These are phyloP conservation scores for Leucania comma DNA, from an alignment of 2,888 invertebrate genomes.

Conservation along the genomic window DNA sequence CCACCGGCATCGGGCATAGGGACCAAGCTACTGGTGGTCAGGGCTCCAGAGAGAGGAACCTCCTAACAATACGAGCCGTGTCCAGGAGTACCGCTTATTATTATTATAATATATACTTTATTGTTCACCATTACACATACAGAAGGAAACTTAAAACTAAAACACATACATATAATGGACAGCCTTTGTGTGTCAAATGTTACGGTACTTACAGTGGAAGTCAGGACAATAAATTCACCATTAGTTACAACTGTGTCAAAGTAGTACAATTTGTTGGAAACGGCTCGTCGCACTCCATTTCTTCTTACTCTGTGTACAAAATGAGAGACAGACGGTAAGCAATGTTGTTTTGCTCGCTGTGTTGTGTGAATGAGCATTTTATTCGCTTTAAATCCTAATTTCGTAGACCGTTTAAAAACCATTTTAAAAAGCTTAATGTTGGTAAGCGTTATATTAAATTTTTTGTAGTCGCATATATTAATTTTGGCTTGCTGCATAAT, in stretches of 20 bases:
- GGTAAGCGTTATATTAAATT: constrained; percentile 38
- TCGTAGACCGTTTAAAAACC: constrained; percentile 27
- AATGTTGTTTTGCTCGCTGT: constrained; percentile 7
- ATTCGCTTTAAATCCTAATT: constrained; percentile 28
- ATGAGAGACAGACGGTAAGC: not conserved
- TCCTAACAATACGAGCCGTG: too few species aligned
- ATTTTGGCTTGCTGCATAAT: constrained; percentile 43
- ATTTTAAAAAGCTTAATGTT: constrained; percentile 19
- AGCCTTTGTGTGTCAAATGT: too few species aligned
- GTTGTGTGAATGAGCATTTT: constrained; percentile 14
- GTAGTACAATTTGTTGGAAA: not conserved
- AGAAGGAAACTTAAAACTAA: too few species aligned
- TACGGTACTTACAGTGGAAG: too few species aligned
- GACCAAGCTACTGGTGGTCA: too few species aligned
- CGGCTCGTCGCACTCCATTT: not conserved
- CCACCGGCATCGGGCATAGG: too few species aligned
- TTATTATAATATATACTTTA: too few species aligned
- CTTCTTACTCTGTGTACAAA: not conserved
- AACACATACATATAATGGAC: too few species aligned
- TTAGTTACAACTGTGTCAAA: not conserved
- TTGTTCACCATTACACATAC: too few species aligned
- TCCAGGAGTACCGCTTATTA: too few species aligned
- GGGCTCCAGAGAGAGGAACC: too few species aligned
- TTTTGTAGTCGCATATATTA: constrained; percentile 36
- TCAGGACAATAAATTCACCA: not conserved